These are phyloP conservation scores for Tragelaphus scriptus DNA, from an alignment of 2,113 vertebrate species.

Conservation along the genomic window DNA sequence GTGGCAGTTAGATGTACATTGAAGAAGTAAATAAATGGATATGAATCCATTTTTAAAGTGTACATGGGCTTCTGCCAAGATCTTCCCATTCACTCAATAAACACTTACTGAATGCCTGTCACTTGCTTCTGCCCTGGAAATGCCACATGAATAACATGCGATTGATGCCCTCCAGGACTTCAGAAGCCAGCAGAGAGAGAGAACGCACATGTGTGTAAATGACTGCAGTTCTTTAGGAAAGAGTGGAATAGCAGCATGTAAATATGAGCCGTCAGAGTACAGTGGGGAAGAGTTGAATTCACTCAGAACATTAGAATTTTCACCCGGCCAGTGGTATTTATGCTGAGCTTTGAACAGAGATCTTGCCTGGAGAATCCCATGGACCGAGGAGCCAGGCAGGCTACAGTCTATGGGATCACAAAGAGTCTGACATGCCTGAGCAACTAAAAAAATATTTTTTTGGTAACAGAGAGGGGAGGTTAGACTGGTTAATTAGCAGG, in stretches of 20 bases:
- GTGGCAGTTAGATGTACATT: background rate
- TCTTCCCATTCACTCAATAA: background rate
- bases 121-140: background rate
- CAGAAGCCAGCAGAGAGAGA: background rate
- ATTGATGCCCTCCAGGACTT: background rate
- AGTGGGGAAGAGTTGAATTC: background rate
- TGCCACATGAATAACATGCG: background rate
- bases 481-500: background rate
- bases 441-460: background rate
- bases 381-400: background rate
- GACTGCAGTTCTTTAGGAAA: background rate
- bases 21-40: background rate
- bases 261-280: background rate
- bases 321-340: background rate
- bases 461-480: background rate
- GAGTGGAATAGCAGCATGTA: background rate
- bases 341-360: background rate
- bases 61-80: background rate
- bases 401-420: background rate
- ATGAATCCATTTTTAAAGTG: background rate
- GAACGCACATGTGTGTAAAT: background rate
- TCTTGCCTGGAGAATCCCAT: background rate
- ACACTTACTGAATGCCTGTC: background rate
- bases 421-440: background rate
- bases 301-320: background rate